Evolutionary conservation across 2,888 invertebrate genomes (phyloP).

Genomic region (Polydesmus complanatus): DNA sequence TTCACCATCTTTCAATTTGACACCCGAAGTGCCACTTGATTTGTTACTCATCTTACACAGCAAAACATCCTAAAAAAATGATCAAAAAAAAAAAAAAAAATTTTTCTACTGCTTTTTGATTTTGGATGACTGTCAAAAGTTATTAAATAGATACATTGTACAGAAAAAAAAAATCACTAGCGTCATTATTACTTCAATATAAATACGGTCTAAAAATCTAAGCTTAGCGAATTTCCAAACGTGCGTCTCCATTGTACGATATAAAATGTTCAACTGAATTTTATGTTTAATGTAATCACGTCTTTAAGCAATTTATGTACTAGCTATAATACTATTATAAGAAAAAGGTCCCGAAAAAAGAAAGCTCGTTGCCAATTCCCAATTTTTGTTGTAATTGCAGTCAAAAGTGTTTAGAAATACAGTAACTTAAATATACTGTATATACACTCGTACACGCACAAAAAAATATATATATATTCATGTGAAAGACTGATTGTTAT

Average conservation of each 20-base stretch:
- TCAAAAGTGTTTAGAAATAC: too few relatives aligned
- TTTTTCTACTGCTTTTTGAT: not conserved
- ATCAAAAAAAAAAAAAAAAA: not conserved
- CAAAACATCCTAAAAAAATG: conserved; percentile 3
- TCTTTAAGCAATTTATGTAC: not conserved
- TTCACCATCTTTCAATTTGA: not conserved
- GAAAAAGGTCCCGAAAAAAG: not conserved
- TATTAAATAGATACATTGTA: not conserved
- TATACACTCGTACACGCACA: too few relatives aligned
- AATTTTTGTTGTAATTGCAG: too few relatives aligned
- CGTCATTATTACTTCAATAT: not conserved
- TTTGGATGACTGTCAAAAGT: not conserved
- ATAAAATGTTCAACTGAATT: not conserved
- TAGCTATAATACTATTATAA: not conserved
- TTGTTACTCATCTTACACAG: conserved; percentile 5
- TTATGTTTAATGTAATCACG: too few relatives aligned
- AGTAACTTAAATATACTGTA: too few relatives aligned
- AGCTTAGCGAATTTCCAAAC: conserved; percentile 4
- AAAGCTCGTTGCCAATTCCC: not conserved
- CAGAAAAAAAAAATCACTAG: not conserved
- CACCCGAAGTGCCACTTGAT: not conserved
- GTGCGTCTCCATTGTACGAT: not conserved
- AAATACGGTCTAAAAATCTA: conserved; percentile 1
- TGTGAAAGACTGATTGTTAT: too few relatives aligned
- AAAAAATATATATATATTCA: too few relatives aligned